Base-by-base conservation (phyloP, 1,140 invertebrate species). In the Drusus annulatus region DNA sequence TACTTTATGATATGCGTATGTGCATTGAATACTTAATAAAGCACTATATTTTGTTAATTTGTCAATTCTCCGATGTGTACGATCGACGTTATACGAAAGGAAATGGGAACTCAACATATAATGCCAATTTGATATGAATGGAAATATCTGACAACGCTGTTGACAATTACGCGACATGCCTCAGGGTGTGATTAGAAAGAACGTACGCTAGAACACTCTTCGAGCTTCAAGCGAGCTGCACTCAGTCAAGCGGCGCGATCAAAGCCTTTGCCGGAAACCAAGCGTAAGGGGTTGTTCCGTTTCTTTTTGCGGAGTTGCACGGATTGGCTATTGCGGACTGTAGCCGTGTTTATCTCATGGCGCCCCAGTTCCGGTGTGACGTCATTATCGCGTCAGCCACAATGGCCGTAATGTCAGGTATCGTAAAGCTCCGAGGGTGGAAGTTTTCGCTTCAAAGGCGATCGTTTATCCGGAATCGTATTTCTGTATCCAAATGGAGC, bases 331-430 rank as follows among this genome's bases (percentile, higher is more conserved):
- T 25, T n/a, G 62, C 13, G 62, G n/a, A n/a, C 16, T 31, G 62
- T 13, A 25, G 8, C 25, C 16, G 25, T 65, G 62, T 65, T 65
- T 65, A 65, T 65, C 62, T 65, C 7, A 65, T 65, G 62, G 62
- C 62, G 62, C 62, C 62, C 62, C 13, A 65, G 16, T 65, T 65
- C 62, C 62, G 21, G 8, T 31, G 62, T 65, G 62, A 65, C 62
- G 62, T 65, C 62, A 65, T 28, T 10, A 45, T 0, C 5, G 62
- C 62, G 25, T 45, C 36, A 45, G 36, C 28, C 62, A 65, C 62
- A 65, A 31, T 65, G 62, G 62, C 28, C 62, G 23, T 65, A 65
- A 65, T 65, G 62, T 65, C 62, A 65, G 62, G 62, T 65, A 28
- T 65, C 62, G 62, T 31, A 65, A 60, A 65, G 25, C 62, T 21